A percentile compares a stretch with the other conserved stretches of the same genome.
phyloP scores from a whole-genome alignment of 1,140 invertebrate species.

The Maconellicoccus hirsutus region DNA sequence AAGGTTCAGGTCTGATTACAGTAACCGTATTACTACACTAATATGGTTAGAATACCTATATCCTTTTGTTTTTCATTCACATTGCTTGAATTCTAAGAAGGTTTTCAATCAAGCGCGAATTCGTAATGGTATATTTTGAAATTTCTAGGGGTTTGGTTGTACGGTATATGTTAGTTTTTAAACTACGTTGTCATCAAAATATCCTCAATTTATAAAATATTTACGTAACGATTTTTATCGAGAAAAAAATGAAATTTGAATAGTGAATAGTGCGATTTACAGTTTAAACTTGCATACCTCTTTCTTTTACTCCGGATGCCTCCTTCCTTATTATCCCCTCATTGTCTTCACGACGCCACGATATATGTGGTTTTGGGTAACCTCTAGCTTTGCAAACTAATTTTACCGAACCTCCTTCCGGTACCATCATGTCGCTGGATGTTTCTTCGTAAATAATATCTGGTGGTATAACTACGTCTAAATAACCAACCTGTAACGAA shows the following conservation, averaged over 20 bases:
- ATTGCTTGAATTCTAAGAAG: background rate
- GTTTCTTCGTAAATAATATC: conserved; percentile 70
- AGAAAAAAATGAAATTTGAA: too few species aligned
- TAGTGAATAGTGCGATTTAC: too few species aligned
- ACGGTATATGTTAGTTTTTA: too few species aligned
- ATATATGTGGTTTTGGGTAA: conserved; percentile 67
- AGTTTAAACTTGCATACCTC: conserved; percentile 23
- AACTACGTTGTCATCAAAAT: too few species aligned
- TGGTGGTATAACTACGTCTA: conserved; percentile 73
- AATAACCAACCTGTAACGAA: conserved; percentile 45
- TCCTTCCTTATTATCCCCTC: conserved; percentile 60
- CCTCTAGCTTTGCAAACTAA: conserved; percentile 60
- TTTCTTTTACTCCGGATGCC: conserved; percentile 25
- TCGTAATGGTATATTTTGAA: background rate
- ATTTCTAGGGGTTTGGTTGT: too few species aligned
- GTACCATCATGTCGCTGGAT: conserved; percentile 63
- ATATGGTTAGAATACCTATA: background rate
- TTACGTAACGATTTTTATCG: too few species aligned
- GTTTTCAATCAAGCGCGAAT: background rate
- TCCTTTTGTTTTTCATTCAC: background rate
- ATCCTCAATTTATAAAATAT: too few species aligned
- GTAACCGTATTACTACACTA: background rate
- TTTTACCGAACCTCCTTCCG: conserved; percentile 62
- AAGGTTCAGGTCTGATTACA: background rate
- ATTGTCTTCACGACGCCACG: conserved; percentile 75